Evolutionary conservation across 1,140 invertebrate genomes (phyloP).

Genomic region (Solenopsis fugax): DNA sequence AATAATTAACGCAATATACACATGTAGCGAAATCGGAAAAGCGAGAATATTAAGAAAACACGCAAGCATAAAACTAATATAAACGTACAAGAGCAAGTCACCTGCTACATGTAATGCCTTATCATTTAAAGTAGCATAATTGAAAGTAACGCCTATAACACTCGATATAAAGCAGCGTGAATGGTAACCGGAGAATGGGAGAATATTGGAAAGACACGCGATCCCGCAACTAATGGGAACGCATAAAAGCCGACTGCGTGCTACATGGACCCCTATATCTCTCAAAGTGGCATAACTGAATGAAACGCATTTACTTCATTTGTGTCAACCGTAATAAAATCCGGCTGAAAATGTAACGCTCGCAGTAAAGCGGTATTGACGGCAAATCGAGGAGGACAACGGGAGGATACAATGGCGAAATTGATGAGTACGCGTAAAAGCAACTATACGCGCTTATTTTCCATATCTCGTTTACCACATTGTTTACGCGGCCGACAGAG

Average conservation of each 20-base stretch:
- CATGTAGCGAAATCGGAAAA: not conserved
- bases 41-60: not conserved
- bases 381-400: not conserved
- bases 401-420: not conserved
- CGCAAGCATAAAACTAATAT: conserved; percentile 1
- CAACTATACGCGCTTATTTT: not conserved
- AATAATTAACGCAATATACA: not conserved
- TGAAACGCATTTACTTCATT: not conserved
- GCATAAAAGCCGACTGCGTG: not conserved
- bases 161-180: not conserved
- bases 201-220: conserved; percentile 47
- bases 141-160: conserved; percentile 25
- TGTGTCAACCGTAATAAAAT: conserved; percentile 34
- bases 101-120: not conserved
- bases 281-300: conserved; percentile 27
- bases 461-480: not conserved
- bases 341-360: conserved; percentile 2
- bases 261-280: not conserved
- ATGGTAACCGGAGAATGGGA: not conserved
- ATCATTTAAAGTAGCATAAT: conserved; percentile 24
- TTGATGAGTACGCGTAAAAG: not conserved
- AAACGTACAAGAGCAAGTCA: not conserved
- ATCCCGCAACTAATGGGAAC: conserved; percentile 39
- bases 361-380: not conserved
- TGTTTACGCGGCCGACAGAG: not conserved